Evolutionary conservation across 2,888 invertebrate genomes (phyloP), one percentile per base, ranked within the genome.

Genomic region (Leptarthrus brevirostris): DNA sequence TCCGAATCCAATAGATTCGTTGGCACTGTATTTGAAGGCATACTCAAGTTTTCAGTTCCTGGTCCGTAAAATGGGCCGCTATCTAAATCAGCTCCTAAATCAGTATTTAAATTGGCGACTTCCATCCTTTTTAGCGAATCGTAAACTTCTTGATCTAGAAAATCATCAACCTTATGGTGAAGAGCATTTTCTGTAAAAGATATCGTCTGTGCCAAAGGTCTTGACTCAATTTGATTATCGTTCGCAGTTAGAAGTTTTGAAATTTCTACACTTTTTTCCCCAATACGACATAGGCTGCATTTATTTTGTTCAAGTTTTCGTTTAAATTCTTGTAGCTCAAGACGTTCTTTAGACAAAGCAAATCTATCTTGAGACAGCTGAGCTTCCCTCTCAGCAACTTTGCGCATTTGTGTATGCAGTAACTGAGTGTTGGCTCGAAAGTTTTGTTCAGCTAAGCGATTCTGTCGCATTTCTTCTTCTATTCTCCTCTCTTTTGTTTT

Each of bases 271-370:
- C 79, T 81, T 20, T 79, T 80, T 16, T 83, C 82, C 1, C 82
- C 82, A 76, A 85, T 81, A 72, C 81, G 81, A 74, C 85, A 85
- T 1, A 85, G 79, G n/a, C 83, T 80, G 44, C 85, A 85, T 58
- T 81, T 81, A 3, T 78, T 79, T 54, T 82, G 80, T 10, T 80
- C 80, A 6, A 84, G 75, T 71, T 80, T 80, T 16, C 79, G 76
- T 72, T 81, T 82, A 0, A 82, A 40, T 54, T 81, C 81, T 26
- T 84, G 82, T 34, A 85, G 18, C 2, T 81, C 79, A 2, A 85
- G 79, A 22, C 84, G 84, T 74, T 85, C 84, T 72, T 83, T 82
- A 0, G 83, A 80, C 2, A 85, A 72, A 0, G 81, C 74, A 44
- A 84, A 76, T 24, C 84, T 81, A 49, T 85, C 84, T 75, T 83